Conservation (phyloP, 2,888 invertebrate genomes). For the Eudasyphora cyanicolor region DNA sequence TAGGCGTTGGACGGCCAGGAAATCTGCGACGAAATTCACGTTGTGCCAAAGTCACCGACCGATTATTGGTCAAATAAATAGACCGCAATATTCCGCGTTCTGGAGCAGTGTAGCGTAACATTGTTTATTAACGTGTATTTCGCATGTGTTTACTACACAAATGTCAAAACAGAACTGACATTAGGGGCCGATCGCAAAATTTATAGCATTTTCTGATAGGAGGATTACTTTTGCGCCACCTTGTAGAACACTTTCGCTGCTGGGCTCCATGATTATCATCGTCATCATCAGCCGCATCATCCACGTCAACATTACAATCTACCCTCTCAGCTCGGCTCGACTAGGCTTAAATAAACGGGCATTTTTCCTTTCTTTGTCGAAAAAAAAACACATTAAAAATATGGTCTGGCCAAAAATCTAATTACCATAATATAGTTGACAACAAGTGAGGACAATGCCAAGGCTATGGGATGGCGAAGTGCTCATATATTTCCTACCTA, state of each 20-base stretch:
- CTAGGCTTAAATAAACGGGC: conserved; percentile 44
- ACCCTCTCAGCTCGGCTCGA: conserved; percentile 27
- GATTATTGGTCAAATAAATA: too few species aligned
- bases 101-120: too few species aligned
- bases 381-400: conserved; percentile 44
- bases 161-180: too few species aligned
- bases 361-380: conserved; percentile 17
- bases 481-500: background rate
- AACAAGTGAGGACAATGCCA: conserved; percentile 48
- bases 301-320: background rate
- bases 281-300: background rate
- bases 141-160: too few species aligned
- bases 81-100: too few species aligned
- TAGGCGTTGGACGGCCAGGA: too few species aligned
- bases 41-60: too few species aligned
- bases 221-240: background rate
- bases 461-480: background rate
- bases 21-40: too few species aligned
- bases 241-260: conserved; percentile 41
- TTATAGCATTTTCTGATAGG: too few species aligned
- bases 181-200: too few species aligned
- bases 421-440: conserved; percentile 64
- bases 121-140: too few species aligned
- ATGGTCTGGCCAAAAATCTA: conserved; percentile 56
- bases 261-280: conserved; percentile 11